Base-by-base conservation (phyloP, 1,140 invertebrate genomes). In the Ceratina japonica region DNA sequence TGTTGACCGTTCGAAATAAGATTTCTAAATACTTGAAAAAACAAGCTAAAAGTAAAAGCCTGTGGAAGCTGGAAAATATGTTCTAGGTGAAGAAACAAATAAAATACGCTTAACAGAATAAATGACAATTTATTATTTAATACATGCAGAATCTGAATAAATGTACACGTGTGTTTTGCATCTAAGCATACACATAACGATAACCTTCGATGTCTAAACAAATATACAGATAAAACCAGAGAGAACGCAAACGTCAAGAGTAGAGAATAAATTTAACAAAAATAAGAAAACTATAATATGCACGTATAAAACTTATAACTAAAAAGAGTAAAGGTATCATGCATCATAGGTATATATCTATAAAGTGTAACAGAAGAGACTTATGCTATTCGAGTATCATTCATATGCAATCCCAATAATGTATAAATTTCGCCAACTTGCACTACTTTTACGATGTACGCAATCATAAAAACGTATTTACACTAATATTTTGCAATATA, bases 41-140 rank as follows among this genome's bases (percentile, higher is more conserved):
- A 65, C 37, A 68, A 65, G 71, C 27, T 73, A 13, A 61, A 20
- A 37, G 16, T 71, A 37, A 66, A 61, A 72, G 1, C n/a, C 12
- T 7, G n/a, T 15, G 68, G 62, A 61, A 71, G n/a, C 49, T 66
- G 74, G n/a, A 18, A 59, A 58, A 15, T 8, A 65, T 24, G 0
- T 44, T 58, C 15, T 37, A 80, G 54, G 56, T 37, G 13, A 15
- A 7, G 65, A 13, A 68, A 76, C 24, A 63, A 76, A 79, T 82
- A 62, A 70, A 69, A 70, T 82, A 51, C 77, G 61, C 44, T 61
- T 84, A 76, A 83, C 63, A 61, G 51, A 82, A 72, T 74, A 49
- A 80, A 84, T 62, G n/a, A 52, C 49, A 81, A 56, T 86, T 86
- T 86, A 85, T n/a, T n/a, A n/a, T 86, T 85, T 81, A 52, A 61